phyloP scores from a whole-genome alignment of 2,797 vertebrate species.

The Sebastiscus tertius region DNA sequence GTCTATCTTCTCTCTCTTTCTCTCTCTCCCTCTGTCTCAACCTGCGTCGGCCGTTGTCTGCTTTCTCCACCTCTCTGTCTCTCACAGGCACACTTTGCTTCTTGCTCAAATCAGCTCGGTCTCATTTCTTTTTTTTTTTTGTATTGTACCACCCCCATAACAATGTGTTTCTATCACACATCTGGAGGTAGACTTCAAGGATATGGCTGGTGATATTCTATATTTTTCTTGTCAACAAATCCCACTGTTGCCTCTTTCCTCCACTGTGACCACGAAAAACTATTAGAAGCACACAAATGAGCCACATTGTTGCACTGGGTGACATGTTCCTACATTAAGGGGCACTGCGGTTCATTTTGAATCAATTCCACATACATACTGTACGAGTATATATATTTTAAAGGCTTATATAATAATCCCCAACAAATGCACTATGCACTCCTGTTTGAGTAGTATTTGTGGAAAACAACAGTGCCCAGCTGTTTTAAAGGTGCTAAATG shows the following conservation, averaged over 20 bases:
- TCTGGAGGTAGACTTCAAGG: neutral
- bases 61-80: slow-evolving; percentile 26
- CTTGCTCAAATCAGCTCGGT: slow-evolving; percentile 19
- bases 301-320: neutral
- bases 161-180: neutral
- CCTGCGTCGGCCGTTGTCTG: slow-evolving; percentile 35
- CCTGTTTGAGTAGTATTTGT: neutral
- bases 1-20: slow-evolving; percentile 46
- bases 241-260: neutral
- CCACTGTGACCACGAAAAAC: neutral
- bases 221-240: slow-evolving; percentile 8
- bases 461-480: neutral
- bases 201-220: neutral
- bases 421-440: neutral
- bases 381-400: neutral
- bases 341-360: neutral
- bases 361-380: neutral
- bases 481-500: neutral
- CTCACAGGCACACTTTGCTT: slow-evolving; percentile 3
- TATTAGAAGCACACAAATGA: neutral
- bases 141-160: neutral
- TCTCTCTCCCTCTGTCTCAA: slow-evolving; percentile 3
- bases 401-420: neutral
- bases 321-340: neutral
- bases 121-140: neutral